These are phyloP conservation scores for Numida meleagris DNA, from an alignment of 2,113 vertebrate genomes.

Conservation along the genomic window DNA sequence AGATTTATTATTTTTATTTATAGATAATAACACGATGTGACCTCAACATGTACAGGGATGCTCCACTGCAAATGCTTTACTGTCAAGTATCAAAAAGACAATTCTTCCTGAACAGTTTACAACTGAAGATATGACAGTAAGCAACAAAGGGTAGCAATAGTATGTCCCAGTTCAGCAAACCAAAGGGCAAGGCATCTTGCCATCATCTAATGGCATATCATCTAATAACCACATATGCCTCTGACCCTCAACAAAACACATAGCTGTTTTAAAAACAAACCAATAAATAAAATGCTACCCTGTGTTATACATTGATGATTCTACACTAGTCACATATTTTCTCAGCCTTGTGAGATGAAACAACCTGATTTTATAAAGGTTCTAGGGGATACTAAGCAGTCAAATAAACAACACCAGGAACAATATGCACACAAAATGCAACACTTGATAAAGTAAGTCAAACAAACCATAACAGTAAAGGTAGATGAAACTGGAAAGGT, in stretches of 20 bases:
- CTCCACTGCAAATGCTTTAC: neutral
- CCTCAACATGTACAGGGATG: neutral
- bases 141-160: neutral
- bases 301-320: neutral
- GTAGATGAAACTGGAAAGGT: neutral
- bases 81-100: neutral
- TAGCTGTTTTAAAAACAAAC: accelerated
- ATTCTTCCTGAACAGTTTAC: neutral
- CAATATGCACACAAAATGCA: neutral
- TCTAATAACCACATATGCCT: neutral
- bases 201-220: neutral
- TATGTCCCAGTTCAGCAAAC: neutral
- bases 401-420: neutral
- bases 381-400: neutral
- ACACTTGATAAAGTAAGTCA: neutral
- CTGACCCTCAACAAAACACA: neutral
- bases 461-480: neutral
- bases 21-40: neutral
- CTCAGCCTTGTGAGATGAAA: neutral
- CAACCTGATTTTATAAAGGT: neutral
- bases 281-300: neutral
- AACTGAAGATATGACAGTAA: neutral
- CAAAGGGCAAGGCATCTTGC: neutral
- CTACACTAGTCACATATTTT: neutral
- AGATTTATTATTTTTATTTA: neutral